Evolutionary conservation across 2,797 vertebrate species (phyloP), one percentile per base, ranked within the genome.

Genomic region (Falco berigora): DNA sequence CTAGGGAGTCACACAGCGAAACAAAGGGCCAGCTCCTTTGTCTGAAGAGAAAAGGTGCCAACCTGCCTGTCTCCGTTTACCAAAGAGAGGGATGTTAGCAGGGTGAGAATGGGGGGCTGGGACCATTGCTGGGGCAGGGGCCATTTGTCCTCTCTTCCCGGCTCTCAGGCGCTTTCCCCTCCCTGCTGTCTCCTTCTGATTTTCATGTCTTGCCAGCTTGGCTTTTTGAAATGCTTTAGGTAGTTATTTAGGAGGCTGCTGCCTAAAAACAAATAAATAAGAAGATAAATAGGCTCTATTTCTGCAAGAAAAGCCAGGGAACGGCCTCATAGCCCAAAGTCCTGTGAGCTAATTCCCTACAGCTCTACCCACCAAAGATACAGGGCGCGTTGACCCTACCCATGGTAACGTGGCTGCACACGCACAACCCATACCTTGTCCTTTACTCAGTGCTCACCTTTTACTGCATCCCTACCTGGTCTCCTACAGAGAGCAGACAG

Each of bases 11-110:
- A 84, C 72, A 42, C 74, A 73, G 76, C 4, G 61, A 94, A 93
- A 96, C 95, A 97, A 96, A 96, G 97, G 96, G 90, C 85, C 81
- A 93, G 71, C 52, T 78, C 91, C 94, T 97, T 97, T 97, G 96
- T 97, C 92, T 75, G 42, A 68, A 82, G 63, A 96, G 89, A 95
- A 91, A 83, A 96, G 97, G 97, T 96, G 97, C 96, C 97, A 96
- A 96, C 91, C 90, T 91, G 94, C 97, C 97, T 95, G 96, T 92
- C 92, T 97, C 92, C 92, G 80, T 96, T 97, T 96, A 96, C 89
- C 89, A 92, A 90, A 88, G 79, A 86, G 94, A 97, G 93, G 94
- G 96, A 88, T 95, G 85, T 94, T 96, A 91, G 85, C 85, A 85
- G 94, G 95, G 96, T 97, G 97, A 93, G 90, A 97, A 96, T 88